Evolutionary conservation across 2,797 vertebrate genomes (phyloP), one percentile per base, ranked within the genome.

Genomic region (Arctocebus calabarensis): DNA sequence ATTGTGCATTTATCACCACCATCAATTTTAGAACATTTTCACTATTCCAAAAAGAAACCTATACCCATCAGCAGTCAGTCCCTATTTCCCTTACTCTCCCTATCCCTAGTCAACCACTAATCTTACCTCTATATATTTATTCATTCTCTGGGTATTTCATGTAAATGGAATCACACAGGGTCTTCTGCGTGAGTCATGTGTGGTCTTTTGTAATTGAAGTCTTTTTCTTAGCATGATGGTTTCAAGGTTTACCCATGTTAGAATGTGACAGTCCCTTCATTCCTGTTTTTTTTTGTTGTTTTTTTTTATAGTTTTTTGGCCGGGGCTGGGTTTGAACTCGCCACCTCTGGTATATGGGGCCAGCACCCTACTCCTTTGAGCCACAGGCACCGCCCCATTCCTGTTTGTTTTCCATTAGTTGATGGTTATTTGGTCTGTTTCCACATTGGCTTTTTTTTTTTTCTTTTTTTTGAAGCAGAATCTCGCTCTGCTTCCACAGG

Each of bases 271-370:
- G 12, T 29, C 66, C 37, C 48, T 57, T 73, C n/a, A 37, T 66
- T 95, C 40, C 37, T 82, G 81, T 84, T 81, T 34, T 23, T 90
- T 81, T 64, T 77, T n/a, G n/a, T n/a, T n/a, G n/a, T n/a, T n/a
- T n/a, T n/a, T n/a, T n/a, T n/a, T n/a, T n/a, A n/a, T n/a, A n/a
- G n/a, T n/a, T n/a, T n/a, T n/a, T n/a, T n/a, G n/a, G n/a, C n/a
- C n/a, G n/a, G n/a, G n/a, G n/a, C n/a, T n/a, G n/a, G n/a, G n/a
- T n/a, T n/a, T n/a, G n/a, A n/a, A n/a, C n/a, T n/a, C n/a, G n/a
- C n/a, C n/a, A n/a, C n/a, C n/a, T n/a, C n/a, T n/a, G n/a, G n/a
- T n/a, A n/a, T n/a, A n/a, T n/a, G n/a, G n/a, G n/a, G n/a, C n/a
- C n/a, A n/a, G n/a, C n/a, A n/a, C n/a, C n/a, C n/a, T n/a, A n/a